Conservation (phyloP, 2,113 vertebrate genomes). For the Nannobrachium achirus region DNA sequence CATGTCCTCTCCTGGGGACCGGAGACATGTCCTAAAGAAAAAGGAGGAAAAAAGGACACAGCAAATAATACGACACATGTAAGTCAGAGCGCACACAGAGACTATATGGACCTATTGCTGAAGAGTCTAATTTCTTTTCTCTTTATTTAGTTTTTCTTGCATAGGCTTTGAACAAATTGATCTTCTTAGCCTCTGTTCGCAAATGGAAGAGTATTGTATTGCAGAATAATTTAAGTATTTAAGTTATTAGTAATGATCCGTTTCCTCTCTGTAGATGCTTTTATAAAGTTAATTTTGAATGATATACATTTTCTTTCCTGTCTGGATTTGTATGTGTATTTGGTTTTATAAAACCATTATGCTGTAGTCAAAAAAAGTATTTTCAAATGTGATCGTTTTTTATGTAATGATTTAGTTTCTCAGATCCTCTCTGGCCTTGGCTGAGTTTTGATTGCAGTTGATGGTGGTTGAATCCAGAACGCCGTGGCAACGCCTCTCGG, state of each 20-base stretch:
- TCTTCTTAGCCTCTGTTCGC: conserved; percentile 57
- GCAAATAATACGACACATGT: conserved; percentile 42
- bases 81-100: conserved; percentile 50
- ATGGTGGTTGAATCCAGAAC: conserved; percentile 32
- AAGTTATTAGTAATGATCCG: conserved; percentile 80
- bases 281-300: conserved; percentile 67
- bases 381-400: conserved; percentile 65
- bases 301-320: conserved; percentile 36
- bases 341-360: conserved; percentile 56
- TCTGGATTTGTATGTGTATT: conserved; percentile 20
- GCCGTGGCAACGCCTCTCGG: conserved; percentile 45
- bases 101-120: conserved; percentile 48
- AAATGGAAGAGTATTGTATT: conserved; percentile 61
- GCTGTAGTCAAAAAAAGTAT: conserved; percentile 66
- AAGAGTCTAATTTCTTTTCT: conserved; percentile 26
- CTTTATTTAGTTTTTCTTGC: not conserved
- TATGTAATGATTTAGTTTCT: conserved; percentile 55
- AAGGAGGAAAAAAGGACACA: conserved; percentile 11
- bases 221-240: conserved; percentile 81
- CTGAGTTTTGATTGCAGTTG: conserved; percentile 38
- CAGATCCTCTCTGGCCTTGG: conserved; percentile 49
- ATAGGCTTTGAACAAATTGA: conserved; percentile 51
- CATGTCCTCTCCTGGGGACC: conserved; percentile 30
- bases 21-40: conserved; percentile 36
- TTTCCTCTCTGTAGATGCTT: conserved; percentile 69